Percentiles rank a stretch among this genome's conserved stretches.
Conservation (phyloP, 2,797 vertebrate genomes). For the Sebastes variabilis region DNA sequence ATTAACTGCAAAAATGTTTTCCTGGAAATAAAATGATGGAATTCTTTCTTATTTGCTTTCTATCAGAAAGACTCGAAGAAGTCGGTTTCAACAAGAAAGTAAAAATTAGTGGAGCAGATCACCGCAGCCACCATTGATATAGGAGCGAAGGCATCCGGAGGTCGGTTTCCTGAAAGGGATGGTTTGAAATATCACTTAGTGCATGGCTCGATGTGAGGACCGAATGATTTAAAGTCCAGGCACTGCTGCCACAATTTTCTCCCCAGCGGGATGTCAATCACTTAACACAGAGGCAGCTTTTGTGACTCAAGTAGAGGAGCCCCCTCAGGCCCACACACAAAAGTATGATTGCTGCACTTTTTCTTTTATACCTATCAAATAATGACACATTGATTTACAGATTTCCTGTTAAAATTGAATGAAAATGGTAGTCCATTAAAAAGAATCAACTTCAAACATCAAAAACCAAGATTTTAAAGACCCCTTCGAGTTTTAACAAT, state of each 20-base stretch:
- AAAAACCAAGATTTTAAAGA: not conserved
- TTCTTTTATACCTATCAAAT: not conserved
- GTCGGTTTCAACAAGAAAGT: not conserved
- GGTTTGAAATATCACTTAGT: conserved; percentile 6
- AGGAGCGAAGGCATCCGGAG: not conserved
- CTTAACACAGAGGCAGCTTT: not conserved
- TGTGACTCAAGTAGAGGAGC: not conserved
- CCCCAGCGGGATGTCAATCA: not conserved
- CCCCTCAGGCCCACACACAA: not conserved
- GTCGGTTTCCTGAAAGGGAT: not conserved
- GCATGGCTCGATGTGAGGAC: not conserved
- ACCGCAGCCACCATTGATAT: not conserved
- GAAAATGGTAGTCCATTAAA: not conserved
- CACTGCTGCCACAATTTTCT: not conserved
- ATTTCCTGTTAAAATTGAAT: not conserved
- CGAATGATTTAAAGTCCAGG: not conserved
- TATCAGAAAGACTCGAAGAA: not conserved
- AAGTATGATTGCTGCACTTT: not conserved
- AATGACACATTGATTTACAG: not conserved
- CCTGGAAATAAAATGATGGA: not conserved
- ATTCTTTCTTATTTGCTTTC: not conserved
- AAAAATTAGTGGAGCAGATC: not conserved
- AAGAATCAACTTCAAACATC: not conserved
- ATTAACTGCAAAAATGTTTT: no score
- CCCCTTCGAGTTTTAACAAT: not conserved